These are phyloP conservation scores for Drosophila neotestacea DNA, from an alignment of 2,888 invertebrate genomes.

Conservation along the genomic window DNA sequence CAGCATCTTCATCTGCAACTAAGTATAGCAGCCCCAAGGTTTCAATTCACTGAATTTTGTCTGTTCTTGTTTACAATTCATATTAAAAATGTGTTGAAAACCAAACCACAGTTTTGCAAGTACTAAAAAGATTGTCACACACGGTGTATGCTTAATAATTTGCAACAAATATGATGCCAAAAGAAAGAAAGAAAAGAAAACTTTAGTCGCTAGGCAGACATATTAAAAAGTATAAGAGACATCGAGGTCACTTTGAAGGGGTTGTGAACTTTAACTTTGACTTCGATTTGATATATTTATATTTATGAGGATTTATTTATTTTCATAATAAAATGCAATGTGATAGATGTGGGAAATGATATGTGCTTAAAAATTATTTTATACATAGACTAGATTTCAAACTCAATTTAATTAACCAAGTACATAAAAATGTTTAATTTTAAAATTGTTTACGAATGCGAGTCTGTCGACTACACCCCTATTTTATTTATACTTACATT, in stretches of 20 bases:
- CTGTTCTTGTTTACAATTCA: slow-evolving; percentile 10
- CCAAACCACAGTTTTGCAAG: slow-evolving; percentile 8
- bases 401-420: too few relatives aligned
- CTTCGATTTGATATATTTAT: too few relatives aligned
- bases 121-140: background rate
- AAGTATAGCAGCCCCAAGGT: background rate
- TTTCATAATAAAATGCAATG: too few relatives aligned
- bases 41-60: slow-evolving; percentile 7
- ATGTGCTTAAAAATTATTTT: too few relatives aligned
- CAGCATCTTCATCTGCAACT: slow-evolving; percentile 33
- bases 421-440: too few relatives aligned
- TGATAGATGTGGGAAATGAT: too few relatives aligned
- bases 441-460: too few relatives aligned
- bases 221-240: background rate
- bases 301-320: too few relatives aligned
- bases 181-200: background rate
- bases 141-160: slow-evolving; percentile 16
- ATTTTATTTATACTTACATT: background rate
- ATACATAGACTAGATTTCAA: too few relatives aligned
- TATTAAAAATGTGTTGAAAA: slow-evolving; percentile 17
- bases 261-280: too few relatives aligned
- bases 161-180: background rate
- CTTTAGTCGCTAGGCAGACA: background rate
- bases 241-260: background rate
- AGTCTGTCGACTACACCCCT: too few relatives aligned